Evolutionary conservation across 2,888 invertebrate species (phyloP), one percentile per base, ranked within the genome.

Genomic region (Melanophora roralis): DNA sequence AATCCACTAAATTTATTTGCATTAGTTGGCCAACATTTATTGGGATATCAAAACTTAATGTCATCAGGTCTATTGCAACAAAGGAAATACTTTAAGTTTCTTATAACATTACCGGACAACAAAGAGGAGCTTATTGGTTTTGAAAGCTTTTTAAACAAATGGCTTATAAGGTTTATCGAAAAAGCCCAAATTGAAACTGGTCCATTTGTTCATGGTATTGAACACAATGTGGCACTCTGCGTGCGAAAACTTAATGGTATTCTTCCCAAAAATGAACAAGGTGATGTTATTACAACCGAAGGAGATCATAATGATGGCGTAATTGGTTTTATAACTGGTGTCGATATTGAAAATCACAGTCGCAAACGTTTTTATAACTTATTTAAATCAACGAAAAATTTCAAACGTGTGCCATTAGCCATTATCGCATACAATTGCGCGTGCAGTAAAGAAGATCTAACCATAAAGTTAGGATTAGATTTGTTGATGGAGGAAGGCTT

Each of bases 401-500:
- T 86, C 32, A 82, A 83, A 8, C 83, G 85, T n/a, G 57, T 84
- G n/a, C 85, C 88, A 2, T 71, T 89, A 23, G 87, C 86, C 2
- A 71, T 90, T 7, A 65, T 88, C 8, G 74, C 87, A 12, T 88
- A 86, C 68, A 81, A 85, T 62, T 64, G 74, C 0, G 4, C 62
- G 4, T 57, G 51, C 1, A 27, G 80, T 9, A 73, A 82, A 3
- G 59, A 81, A 0, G 38, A 81, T 21, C 40, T 86, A 16, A 57
- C 73, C 21, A 27, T 57, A 32, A n/a, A 67, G 2, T 43, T 86
- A 3, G 80, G 84, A 21, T 65, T 88, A 38, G 77, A 86, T 5
- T 67, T 83, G 9, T 75, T 86, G 1, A 88, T 90, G 83, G 87
- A 89, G 23, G 91, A 91, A 80, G 91, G 91, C 80, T 77, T 88